Base-by-base conservation (phyloP, 1,140 invertebrate species). In the Cydia strobilella region DNA sequence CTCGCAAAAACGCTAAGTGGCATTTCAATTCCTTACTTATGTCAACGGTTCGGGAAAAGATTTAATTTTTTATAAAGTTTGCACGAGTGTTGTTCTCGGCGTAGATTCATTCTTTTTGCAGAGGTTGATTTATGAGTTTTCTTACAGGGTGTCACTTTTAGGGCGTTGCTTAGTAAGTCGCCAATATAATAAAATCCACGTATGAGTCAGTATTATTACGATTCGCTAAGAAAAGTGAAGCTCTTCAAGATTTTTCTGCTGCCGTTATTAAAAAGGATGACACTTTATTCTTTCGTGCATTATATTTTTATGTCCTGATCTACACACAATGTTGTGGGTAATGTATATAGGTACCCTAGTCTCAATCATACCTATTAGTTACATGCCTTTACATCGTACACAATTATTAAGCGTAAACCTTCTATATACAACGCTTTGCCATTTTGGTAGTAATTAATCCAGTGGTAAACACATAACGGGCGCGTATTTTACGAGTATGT, bases 111-210 rank as follows among this genome's bases (percentile, higher is more conserved):
- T 77, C 73, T 87, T 84, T 86, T 86, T 84, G 82, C 80, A 76
- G 73, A 74, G 54, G 79, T 83, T 90, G 86, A 90, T 88, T 90
- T 84, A 90, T 90, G 84, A 83, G 75, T 85, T 89, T 87, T 83
- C 84, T 84, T 82, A 82, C 74, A 76, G 72, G 76, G 80, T 82
- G 82, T 85, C 86, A 80, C 77, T 85, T 86, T 76, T 81, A 77
- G 74, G 76, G 66, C 73, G 74, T 73, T 79, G 81, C 77, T 85
- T 84, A 54, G 51, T 71, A 77, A 77, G 73, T 76, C 76, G 51
- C 79, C 75, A 18, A 69, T 69, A 69, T 35, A 23, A 59, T 20
- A 74, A 79, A 79, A 82, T 77, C 75, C 79, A 79, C 27, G 76
- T 81, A 80, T 79, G 78, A 85, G 79, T 80, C 80, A 82, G 35